Evolutionary conservation across 2,888 invertebrate genomes (phyloP).

Genomic region (Papilio protenor): DNA sequence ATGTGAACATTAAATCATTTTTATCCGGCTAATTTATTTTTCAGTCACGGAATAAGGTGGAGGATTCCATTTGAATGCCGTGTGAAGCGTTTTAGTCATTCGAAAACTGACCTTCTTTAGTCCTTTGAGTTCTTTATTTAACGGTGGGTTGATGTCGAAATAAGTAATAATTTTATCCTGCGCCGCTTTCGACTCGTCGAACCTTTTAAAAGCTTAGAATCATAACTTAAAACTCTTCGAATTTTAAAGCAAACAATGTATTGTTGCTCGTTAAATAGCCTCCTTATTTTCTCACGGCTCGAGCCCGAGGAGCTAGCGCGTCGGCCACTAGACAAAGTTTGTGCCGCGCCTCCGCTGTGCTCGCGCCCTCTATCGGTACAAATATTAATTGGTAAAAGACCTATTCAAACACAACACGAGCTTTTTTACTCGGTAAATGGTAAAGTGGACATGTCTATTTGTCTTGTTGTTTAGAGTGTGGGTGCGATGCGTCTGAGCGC

Average conservation of each 20-base stretch:
- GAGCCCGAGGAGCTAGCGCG: conserved; percentile 58
- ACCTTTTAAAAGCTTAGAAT: conserved; percentile 35
- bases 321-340: conserved; percentile 67
- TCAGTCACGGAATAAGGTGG: conserved; percentile 68
- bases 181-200: conserved; percentile 35
- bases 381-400: conserved; percentile 84
- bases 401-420: conserved; percentile 81
- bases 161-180: conserved; percentile 35
- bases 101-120: conserved; percentile 32
- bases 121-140: conserved; percentile 51
- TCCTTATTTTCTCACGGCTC: conserved; percentile 68
- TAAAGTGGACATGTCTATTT: conserved; percentile 82
- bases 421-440: conserved; percentile 82
- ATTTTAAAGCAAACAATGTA: conserved; percentile 69
- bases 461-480: conserved; percentile 81
- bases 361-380: conserved; percentile 74
- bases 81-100: conserved; percentile 19
- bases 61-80: conserved; percentile 51
- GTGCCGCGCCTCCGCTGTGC: conserved; percentile 66
- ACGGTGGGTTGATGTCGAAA: conserved; percentile 44
- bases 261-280: conserved; percentile 63
- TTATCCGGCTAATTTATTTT: conserved; percentile 47
- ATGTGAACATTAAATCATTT: conserved; percentile 16
- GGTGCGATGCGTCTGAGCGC: conserved; percentile 76
- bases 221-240: conserved; percentile 56